Conservation (phyloP, 2,888 invertebrate genomes). For the Digitonthophagus gazella region DNA sequence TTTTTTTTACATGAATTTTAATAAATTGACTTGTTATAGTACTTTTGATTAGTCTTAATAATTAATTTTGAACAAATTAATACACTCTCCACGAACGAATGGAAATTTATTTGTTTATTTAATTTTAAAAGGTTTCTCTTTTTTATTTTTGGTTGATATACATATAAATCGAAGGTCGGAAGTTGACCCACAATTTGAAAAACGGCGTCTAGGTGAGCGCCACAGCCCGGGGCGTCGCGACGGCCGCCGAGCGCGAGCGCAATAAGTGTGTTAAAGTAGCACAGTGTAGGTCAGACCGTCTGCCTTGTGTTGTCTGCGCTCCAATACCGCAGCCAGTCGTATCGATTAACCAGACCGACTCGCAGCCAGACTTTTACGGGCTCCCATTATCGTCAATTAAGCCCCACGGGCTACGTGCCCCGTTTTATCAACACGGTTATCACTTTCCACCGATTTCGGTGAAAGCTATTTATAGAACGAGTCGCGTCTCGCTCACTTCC, state of each 20-base stretch:
- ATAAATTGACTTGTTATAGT: too few species aligned
- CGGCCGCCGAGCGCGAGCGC: slow-evolving; percentile 2
- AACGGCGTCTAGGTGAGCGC: background rate
- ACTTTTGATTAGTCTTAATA: too few species aligned
- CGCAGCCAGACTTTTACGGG: slow-evolving; percentile 2
- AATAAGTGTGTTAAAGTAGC: slow-evolving; percentile 15
- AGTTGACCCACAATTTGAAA: background rate
- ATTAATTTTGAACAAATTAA: too few species aligned
- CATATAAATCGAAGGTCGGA: background rate
- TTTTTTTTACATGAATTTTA: too few species aligned
- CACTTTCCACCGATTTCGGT: background rate
- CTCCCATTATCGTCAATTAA: background rate
- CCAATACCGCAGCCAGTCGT: slow-evolving; percentile 9
- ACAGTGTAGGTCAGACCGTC: slow-evolving; percentile 44
- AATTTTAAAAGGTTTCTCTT: too few species aligned
- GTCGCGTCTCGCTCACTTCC: background rate
- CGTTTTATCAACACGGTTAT: background rate
- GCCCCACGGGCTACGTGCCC: background rate
- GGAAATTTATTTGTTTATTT: too few species aligned
- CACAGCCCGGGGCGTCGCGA: slow-evolving; percentile 4
- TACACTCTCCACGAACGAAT: too few species aligned
- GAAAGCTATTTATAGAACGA: background rate
- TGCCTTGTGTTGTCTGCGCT: slow-evolving; percentile 34
- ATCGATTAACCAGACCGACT: slow-evolving; percentile 9
- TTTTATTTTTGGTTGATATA: too few species aligned